Evolutionary conservation across 2,888 invertebrate genomes (phyloP), one percentile per base, ranked within the genome.

Genomic region (Diaprepes abbreviatus): DNA sequence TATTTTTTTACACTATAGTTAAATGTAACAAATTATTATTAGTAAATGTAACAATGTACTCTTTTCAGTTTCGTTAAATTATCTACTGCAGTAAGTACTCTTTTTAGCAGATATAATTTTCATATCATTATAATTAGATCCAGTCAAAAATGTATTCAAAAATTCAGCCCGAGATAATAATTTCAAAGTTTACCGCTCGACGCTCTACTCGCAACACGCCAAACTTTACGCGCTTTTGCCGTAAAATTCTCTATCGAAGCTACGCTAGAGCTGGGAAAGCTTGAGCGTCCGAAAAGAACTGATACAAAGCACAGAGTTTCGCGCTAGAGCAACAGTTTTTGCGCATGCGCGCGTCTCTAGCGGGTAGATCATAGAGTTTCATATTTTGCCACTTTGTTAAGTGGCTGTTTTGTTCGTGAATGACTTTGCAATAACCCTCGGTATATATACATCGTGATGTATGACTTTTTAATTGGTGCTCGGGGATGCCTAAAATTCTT

Each of bases 341-440:
- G 69, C 57, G 69, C 69, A 12, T 69, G 69, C 43, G 35, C 36
- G 17, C 10, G n/a, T 38, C 7, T 36, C 24, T 9, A 10, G 28
- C 48, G n/a, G 31, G 55, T 31, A 21, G 55, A 45, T 36, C 55
- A 62, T 62, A 62, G 62, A 62, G 55, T 28, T 40, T 69, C 62
- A 64, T 64, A 64, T 69, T 69, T 69, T 69, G 69, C 63, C 69
- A 69, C 69, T 63, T 48, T 64, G 64, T 59, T 69, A 69, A 69
- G 69, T 69, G 69, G 69, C 55, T 63, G 64, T 69, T 63, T 69
- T 63, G 40, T 68, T 63, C 48, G 40, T 58, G 64, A 54, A 64
- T 69, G 69, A 69, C 69, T 68, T 63, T 63, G 63, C 68, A 57
- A 45, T 68, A 62, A 68, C 57, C 68, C 63, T 64, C 64, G 40